These are phyloP conservation scores for Melanostigma gelatinosum DNA, from an alignment of 2,113 vertebrate species.

Conservation along the genomic window DNA sequence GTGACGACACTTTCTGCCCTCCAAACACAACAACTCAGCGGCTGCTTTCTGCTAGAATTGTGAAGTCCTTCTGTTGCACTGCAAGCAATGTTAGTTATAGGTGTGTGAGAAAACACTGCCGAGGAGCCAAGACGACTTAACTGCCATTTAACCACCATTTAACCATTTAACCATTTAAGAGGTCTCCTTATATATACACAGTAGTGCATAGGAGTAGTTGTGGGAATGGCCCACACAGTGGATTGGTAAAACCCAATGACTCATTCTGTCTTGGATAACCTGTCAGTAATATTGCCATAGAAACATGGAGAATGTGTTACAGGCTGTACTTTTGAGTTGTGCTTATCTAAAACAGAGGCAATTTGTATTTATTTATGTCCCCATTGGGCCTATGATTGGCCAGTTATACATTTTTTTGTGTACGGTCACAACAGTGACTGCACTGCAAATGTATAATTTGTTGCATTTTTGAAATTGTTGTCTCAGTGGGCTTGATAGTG, in stretches of 20 bases:
- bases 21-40: slow-evolving; percentile 38
- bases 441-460: neutral
- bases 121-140: slow-evolving; percentile 31
- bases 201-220: slow-evolving; percentile 37
- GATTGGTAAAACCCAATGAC: slow-evolving; percentile 25
- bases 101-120: slow-evolving; percentile 23
- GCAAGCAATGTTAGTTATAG: neutral
- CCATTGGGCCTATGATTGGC: neutral
- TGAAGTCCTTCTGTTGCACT: slow-evolving; percentile 26
- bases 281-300: neutral
- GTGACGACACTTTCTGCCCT: slow-evolving; percentile 34
- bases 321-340: neutral
- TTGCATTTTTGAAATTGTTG: neutral
- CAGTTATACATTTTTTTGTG: neutral
- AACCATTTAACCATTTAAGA: slow-evolving; percentile 19
- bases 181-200: slow-evolving; percentile 54
- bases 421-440: neutral
- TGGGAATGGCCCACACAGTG: slow-evolving; percentile 43
- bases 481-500: neutral
- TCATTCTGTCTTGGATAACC: slow-evolving; percentile 29
- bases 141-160: slow-evolving; percentile 35
- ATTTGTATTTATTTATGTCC: neutral
- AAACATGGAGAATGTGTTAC: neutral
- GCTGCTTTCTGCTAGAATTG: neutral
- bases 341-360: neutral